Evolutionary conservation across 92 coral and sea anemone species (phyloP), one percentile per base, ranked within the genome.

Genomic region (Pocillopora grandis): DNA sequence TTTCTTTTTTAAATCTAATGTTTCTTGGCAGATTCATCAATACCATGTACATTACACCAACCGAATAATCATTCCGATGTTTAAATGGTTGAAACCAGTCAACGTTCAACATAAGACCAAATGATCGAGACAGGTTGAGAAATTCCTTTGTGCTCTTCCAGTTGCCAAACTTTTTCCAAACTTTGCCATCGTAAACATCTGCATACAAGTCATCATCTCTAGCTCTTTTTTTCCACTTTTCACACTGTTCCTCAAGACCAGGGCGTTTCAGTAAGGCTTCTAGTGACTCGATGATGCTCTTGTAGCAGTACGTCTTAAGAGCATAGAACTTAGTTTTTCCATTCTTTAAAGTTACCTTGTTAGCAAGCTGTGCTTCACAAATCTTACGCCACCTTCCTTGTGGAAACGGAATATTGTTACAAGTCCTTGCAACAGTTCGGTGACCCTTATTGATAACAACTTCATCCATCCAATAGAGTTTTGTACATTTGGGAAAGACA

Each of bases 21-120:
- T 74, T 77, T 72, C 88, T 77, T 61, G 91, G 88, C 27, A 88
- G 69, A 61, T 88, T 88, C 91, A 88, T 83, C 31, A 88, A 73
- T 33, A 78, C 88, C 76, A 86, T 49, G 71, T 86, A 86, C 6
- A 85, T 57, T n/a, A 86, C 85, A 7, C 89, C 89, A 69, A 88
- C 88, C 17, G 88, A 88, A 66, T 79, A 70, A 75, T 89, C 92
- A 73, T 84, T 89, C 17, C 86, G 80, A 60, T 60, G 90, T 20
- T 86, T 81, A 31, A 86, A 89, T 9, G 92, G 92, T 33, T 86
- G 76, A 42, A 87, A 87, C 77, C 90, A 87, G 74, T 87, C 90
- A 55, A 80, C 83, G 48, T 86, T 86, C 70, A 86, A 61, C 89
- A 86, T 86, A 52, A 86, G 77, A 33, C 89, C 89, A 79, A 78